phyloP scores from a whole-genome alignment of 37 sponge, comb jelly and placozoan species.

The Theonella swinhoei region DNA sequence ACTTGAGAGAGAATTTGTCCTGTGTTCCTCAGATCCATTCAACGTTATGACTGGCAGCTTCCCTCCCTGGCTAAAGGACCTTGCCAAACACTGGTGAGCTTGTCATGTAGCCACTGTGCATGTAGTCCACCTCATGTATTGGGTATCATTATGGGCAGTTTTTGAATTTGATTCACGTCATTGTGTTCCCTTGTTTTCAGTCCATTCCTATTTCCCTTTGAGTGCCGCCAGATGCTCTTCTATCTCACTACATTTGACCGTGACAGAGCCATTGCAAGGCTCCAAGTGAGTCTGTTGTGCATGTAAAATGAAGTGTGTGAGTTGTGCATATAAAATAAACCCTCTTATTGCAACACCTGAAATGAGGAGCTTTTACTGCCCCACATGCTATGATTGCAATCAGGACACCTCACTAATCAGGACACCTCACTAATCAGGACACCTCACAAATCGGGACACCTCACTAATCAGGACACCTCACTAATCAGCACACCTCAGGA shows the following conservation, averaged over 20 bases:
- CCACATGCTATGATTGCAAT: too few species aligned
- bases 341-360: too few species aligned
- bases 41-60: conserved; percentile 83
- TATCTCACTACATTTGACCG: conserved; percentile 88
- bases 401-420: too few species aligned
- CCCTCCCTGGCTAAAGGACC: conserved; percentile 70
- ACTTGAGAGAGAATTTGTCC: too few species aligned
- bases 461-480: too few species aligned
- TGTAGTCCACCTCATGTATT: background rate
- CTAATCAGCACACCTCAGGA: too few species aligned
- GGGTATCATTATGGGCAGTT: background rate
- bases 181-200: conserved; percentile 34
- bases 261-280: conserved; percentile 86
- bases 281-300: conserved; percentile 70
- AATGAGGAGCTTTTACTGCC: too few species aligned
- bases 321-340: too few species aligned
- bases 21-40: conserved; percentile 69
- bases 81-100: conserved; percentile 69
- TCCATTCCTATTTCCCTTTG: conserved; percentile 90
- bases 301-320: too few species aligned
- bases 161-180: background rate
- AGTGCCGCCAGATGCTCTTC: conserved; percentile 82
- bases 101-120: too few species aligned
- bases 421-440: too few species aligned
- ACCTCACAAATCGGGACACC: too few species aligned